Conservation (phyloP, 2,113 vertebrate genomes). For the Austrofundulus limnaeus region DNA sequence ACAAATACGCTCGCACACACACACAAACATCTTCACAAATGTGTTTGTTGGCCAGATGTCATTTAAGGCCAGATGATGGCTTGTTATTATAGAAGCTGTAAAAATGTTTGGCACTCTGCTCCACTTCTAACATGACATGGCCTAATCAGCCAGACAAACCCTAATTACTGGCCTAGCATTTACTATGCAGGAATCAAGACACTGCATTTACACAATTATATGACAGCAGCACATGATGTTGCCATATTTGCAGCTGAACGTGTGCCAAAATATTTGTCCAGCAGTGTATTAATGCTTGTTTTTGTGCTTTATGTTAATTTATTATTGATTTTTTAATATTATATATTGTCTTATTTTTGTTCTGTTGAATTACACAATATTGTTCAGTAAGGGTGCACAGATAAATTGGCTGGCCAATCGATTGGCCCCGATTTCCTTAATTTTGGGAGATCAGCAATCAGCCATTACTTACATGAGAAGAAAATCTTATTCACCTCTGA, state of each 20-base stretch:
- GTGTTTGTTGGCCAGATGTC: conserved; percentile 45
- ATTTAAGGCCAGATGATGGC: conserved; percentile 39
- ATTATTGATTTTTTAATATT: background rate
- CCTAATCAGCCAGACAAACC: conserved; percentile 50
- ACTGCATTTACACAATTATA: conserved; percentile 13
- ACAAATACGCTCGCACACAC: background rate
- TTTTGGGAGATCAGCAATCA: too few species aligned
- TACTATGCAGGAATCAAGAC: conserved; percentile 5
- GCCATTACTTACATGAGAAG: too few species aligned
- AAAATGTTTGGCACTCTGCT: conserved; percentile 48
- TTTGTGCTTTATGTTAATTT: background rate
- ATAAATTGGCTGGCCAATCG: too few species aligned
- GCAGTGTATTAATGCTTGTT: background rate
- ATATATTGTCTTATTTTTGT: background rate
- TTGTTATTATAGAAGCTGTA: conserved; percentile 51
- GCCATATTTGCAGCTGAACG: conserved; percentile 20
- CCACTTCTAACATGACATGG: conserved; percentile 49
- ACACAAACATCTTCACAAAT: background rate
- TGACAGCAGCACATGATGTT: conserved; percentile 12
- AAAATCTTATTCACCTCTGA: too few species aligned
- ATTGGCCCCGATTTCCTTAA: too few species aligned
- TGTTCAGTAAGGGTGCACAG: too few species aligned
- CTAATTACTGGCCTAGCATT: conserved; percentile 34
- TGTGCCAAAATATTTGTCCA: background rate
- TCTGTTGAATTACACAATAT: background rate